phyloP scores from a whole-genome alignment of 1,140 invertebrate genomes.

The Odontomachus brunneus region DNA sequence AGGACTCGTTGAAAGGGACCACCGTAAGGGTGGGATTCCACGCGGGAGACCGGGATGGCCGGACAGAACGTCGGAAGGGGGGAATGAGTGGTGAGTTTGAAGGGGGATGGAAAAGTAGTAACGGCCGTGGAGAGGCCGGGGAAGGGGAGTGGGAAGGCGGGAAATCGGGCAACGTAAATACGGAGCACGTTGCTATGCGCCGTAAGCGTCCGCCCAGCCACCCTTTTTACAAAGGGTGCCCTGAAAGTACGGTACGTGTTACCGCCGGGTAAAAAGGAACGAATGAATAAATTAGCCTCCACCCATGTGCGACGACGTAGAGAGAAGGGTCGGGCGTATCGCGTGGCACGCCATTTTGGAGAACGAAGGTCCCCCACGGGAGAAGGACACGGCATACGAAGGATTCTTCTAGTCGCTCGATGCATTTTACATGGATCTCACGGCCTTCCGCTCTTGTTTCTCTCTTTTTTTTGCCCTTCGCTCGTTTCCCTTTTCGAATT shows the following conservation, averaged over 20 bases:
- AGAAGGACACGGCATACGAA: conserved; percentile 62
- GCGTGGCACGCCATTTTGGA: conserved; percentile 81
- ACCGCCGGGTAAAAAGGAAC: conserved; percentile 81
- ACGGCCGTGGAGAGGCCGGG: conserved; percentile 32
- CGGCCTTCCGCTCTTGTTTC: conserved; percentile 27
- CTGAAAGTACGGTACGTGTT: conserved; percentile 80
- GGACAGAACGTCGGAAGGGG: conserved; percentile 58
- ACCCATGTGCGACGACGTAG: conserved; percentile 69
- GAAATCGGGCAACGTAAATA: conserved; percentile 82
- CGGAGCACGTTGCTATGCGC: conserved; percentile 81
- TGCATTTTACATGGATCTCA: conserved; percentile 68
- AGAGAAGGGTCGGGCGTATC: conserved; percentile 72
- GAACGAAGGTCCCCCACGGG: conserved; percentile 71
- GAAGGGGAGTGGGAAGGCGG: conserved; percentile 67
- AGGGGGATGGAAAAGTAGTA: conserved; percentile 62
- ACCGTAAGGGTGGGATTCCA: conserved; percentile 48
- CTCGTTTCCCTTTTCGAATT: conserved; percentile 46
- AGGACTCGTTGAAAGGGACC: conserved; percentile 67
- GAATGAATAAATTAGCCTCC: conserved; percentile 84
- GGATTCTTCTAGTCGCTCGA: conserved; percentile 67
- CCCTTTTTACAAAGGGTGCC: conserved; percentile 82
- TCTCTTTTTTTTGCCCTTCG: background rate
- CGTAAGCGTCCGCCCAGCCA: conserved; percentile 78
- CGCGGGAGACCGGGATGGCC: conserved; percentile 50
- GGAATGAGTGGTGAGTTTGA: conserved; percentile 54